These are phyloP conservation scores for Amphiprion percula DNA, from an alignment of 2,113 vertebrate species.

Conservation along the genomic window DNA sequence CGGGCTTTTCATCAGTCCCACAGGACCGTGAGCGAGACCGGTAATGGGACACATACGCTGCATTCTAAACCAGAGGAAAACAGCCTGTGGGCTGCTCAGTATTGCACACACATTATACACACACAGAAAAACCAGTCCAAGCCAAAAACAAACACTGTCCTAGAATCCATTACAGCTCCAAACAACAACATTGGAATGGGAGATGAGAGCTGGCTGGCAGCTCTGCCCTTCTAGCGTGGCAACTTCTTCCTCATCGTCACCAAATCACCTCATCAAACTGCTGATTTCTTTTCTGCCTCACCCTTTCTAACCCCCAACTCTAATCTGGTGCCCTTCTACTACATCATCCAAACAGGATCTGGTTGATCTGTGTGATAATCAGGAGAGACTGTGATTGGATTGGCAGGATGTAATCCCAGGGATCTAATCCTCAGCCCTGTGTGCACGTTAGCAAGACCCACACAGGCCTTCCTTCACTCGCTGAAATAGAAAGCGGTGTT, in stretches of 20 bases:
- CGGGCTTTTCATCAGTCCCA: slow-evolving; percentile 77
- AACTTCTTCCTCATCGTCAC: slow-evolving; percentile 42
- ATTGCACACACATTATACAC: slow-evolving; percentile 57
- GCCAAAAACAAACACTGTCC: slow-evolving; percentile 68
- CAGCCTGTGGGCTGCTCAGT: slow-evolving; percentile 71
- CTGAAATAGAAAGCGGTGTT: slow-evolving; percentile 27
- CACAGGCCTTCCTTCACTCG: slow-evolving; percentile 30
- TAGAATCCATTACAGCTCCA: slow-evolving; percentile 61
- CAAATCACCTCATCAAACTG: slow-evolving; percentile 62
- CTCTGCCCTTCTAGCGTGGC: slow-evolving; percentile 35
- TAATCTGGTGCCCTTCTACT: slow-evolving; percentile 65
- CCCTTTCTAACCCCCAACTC: slow-evolving; percentile 59
- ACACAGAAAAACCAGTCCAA: slow-evolving; percentile 47
- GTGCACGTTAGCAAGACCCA: slow-evolving; percentile 72
- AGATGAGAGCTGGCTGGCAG: slow-evolving; percentile 38
- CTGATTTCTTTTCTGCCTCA: slow-evolving; percentile 46
- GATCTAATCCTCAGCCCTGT: slow-evolving; percentile 72
- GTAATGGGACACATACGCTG: slow-evolving; percentile 78
- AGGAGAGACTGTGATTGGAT: slow-evolving; percentile 75
- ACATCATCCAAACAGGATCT: slow-evolving; percentile 66
- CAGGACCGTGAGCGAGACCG: slow-evolving; percentile 64
- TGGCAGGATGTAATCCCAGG: slow-evolving; percentile 73
- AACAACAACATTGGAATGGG: slow-evolving; percentile 53
- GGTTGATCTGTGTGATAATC: slow-evolving; percentile 75
- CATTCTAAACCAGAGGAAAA: slow-evolving; percentile 75